These are phyloP conservation scores for Athene noctua DNA, from an alignment of 2,113 vertebrate genomes.

Conservation along the genomic window DNA sequence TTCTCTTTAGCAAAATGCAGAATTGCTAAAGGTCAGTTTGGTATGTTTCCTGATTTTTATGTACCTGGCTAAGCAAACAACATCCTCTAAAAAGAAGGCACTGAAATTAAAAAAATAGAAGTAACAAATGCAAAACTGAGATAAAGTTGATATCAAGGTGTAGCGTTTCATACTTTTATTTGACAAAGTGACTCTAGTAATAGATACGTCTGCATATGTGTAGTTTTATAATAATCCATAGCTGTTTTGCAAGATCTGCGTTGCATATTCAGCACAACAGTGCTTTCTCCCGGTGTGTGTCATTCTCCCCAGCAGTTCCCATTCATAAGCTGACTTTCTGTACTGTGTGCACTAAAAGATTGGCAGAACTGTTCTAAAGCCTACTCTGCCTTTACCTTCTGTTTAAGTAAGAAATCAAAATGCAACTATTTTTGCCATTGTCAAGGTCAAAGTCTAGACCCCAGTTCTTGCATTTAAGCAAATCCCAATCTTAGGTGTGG, in stretches of 20 bases:
- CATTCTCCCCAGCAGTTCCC: not conserved
- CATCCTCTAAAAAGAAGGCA: not conserved
- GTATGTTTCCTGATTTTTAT: rapidly evolving
- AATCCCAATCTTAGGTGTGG: not conserved
- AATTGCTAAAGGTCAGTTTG: not conserved
- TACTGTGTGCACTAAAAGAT: not conserved
- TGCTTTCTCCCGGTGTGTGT: not conserved
- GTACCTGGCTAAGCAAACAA: not conserved
- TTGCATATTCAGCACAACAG: not conserved
- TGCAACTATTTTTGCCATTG: not conserved
- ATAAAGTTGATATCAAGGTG: not conserved
- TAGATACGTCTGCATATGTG: rapidly evolving
- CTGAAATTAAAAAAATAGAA: not conserved
- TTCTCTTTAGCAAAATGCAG: not conserved
- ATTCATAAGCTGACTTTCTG: not conserved
- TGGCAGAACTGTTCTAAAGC: not conserved
- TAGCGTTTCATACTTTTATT: not conserved
- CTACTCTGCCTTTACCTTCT: not conserved
- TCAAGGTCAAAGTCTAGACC: not conserved
- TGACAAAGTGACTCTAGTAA: not conserved
- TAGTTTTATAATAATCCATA: not conserved
- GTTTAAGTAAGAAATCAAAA: not conserved
- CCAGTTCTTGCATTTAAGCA: not conserved
- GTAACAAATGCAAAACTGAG: not conserved
- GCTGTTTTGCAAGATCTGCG: not conserved